These are phyloP conservation scores for Colistium nudipinnis DNA, from an alignment of 2,113 vertebrate genomes.

Conservation along the genomic window DNA sequence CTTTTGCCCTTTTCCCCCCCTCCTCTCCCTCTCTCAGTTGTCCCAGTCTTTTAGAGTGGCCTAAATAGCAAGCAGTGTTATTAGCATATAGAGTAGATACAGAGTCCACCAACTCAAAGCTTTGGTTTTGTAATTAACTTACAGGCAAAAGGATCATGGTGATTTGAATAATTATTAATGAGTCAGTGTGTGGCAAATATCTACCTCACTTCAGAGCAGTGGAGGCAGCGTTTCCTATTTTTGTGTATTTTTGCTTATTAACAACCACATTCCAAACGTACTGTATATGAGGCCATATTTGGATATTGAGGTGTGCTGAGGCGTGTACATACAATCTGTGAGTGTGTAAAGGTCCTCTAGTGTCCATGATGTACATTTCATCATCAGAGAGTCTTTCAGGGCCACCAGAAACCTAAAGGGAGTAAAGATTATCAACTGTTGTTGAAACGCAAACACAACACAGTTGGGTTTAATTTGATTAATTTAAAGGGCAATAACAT, in stretches of 20 bases:
- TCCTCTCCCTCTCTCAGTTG: conserved; percentile 38
- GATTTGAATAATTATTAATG: conserved; percentile 76
- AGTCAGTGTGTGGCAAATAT: conserved; percentile 60
- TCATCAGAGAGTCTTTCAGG: not conserved
- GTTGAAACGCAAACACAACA: not conserved
- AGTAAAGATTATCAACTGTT: conserved; percentile 19
- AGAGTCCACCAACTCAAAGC: conserved; percentile 67
- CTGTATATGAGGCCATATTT: conserved; percentile 3
- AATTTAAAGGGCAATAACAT: not conserved
- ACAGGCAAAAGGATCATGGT: conserved; percentile 68
- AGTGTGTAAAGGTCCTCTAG: not conserved
- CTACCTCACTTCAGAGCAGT: conserved; percentile 45
- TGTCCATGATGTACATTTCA: not conserved
- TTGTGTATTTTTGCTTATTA: conserved; percentile 10
- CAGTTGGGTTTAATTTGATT: conserved; percentile 6
- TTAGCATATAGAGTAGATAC: conserved; percentile 78
- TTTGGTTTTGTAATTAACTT: conserved; percentile 79
- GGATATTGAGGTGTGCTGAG: not conserved
- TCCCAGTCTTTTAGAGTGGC: conserved; percentile 61
- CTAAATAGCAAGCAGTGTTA: conserved; percentile 67
- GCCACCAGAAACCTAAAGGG: no score
- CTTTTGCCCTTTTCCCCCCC: conserved; percentile 40
- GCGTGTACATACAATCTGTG: not conserved
- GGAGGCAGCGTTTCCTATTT: conserved; percentile 33
- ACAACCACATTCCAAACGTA: not conserved